Conservation (phyloP, 2,113 vertebrate species). For the Stegastes partitus region DNA sequence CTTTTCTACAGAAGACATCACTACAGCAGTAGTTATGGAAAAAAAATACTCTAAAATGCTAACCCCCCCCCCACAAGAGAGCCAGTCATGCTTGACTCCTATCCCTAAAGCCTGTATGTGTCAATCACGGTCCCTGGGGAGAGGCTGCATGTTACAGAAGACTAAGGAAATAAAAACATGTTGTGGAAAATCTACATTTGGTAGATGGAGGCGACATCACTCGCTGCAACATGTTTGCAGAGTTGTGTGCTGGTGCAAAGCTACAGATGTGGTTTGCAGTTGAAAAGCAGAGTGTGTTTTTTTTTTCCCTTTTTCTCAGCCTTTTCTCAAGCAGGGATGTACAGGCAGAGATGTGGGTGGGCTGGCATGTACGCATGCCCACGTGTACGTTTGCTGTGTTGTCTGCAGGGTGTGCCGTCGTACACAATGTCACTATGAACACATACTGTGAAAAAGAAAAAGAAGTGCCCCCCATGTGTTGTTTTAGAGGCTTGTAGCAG, state of each 20-base stretch:
- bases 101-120: constrained; percentile 78
- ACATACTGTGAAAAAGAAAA: constrained; percentile 55
- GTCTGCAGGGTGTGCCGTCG: constrained; percentile 68
- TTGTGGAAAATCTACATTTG: constrained; percentile 78
- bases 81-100: constrained; percentile 76
- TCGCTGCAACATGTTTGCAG: constrained; percentile 73
- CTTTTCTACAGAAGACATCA: constrained; percentile 61
- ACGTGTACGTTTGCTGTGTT: constrained; percentile 58
- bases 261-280: constrained; percentile 75
- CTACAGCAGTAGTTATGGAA: constrained; percentile 59
- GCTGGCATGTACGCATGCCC: constrained; percentile 64
- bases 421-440: constrained; percentile 66
- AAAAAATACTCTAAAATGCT: constrained; percentile 74
- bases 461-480: constrained; percentile 57
- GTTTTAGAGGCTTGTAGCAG: constrained; percentile 56
- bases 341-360: constrained; percentile 66
- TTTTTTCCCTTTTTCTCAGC: constrained; percentile 42
- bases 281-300: constrained; percentile 58
- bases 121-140: constrained; percentile 78
- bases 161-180: constrained; percentile 78
- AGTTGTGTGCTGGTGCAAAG: constrained; percentile 51
- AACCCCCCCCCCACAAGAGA: constrained; percentile 57
- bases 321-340: constrained; percentile 28
- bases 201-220: constrained; percentile 72
- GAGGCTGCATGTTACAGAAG: constrained; percentile 72